Evolutionary conservation across 2,113 vertebrate species (phyloP).

Genomic region (Neodon shergylaensis): DNA sequence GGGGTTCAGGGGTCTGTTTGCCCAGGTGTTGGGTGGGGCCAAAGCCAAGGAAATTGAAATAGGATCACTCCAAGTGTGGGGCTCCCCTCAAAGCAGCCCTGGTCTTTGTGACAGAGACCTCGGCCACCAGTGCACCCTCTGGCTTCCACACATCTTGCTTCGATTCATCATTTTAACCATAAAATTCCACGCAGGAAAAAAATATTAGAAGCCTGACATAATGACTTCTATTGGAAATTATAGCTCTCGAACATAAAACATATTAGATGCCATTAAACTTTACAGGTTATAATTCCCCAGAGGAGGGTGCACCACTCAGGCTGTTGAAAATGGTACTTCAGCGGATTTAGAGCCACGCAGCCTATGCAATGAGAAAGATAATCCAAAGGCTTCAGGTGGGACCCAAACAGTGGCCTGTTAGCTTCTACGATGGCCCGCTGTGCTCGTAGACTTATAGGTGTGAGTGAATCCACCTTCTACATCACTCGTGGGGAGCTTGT

Average conservation of each 20-base stretch:
- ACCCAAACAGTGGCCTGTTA: accelerated
- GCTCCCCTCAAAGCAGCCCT: not conserved
- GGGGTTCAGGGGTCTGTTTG: slow-evolving; percentile 56
- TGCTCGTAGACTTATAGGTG: accelerated
- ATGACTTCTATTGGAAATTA: slow-evolving; percentile 54
- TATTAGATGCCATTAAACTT: slow-evolving; percentile 51
- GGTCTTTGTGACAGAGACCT: not conserved
- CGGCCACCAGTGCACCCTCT: not conserved
- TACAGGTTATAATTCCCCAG: not conserved
- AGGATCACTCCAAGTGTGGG: not conserved
- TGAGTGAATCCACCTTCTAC: not conserved
- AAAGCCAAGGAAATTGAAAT: slow-evolving; percentile 53
- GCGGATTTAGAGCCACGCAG: not conserved
- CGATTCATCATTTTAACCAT: not conserved
- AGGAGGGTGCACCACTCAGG: not conserved
- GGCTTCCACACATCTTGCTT: slow-evolving; percentile 53
- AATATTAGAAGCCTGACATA: not conserved
- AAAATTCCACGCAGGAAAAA: not conserved
- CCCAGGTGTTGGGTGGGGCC: slow-evolving; percentile 72
- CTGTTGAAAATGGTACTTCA: not conserved
- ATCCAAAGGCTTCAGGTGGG: too few species aligned
- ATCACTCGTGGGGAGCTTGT: accelerated
- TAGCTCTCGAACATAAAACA: slow-evolving; percentile 8
- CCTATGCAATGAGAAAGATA: not conserved
- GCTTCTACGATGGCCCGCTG: accelerated